Percentiles rank a stretch among this genome's conserved stretches.
These are phyloP conservation scores for Cylas formicarius DNA, from an alignment of 1,140 invertebrate genomes.

Conservation along the genomic window DNA sequence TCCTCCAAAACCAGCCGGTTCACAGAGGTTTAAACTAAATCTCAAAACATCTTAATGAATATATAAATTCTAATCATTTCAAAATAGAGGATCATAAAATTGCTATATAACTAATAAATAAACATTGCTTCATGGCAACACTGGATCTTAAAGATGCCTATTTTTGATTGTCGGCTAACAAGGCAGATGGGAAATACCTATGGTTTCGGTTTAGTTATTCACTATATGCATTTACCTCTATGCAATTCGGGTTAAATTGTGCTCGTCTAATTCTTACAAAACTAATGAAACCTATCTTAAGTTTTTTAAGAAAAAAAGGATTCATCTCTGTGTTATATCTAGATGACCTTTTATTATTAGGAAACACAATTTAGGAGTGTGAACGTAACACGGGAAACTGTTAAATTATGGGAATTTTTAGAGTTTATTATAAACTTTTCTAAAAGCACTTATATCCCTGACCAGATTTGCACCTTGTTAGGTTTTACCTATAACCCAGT, in stretches of 20 bases:
- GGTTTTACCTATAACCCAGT: too few relatives aligned
- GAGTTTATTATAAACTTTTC: too few relatives aligned
- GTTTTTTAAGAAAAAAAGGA: constrained; percentile 12
- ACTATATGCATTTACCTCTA: constrained; percentile 28
- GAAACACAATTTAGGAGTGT: constrained; percentile 3
- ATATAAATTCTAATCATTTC: constrained; percentile 27
- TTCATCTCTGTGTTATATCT: constrained; percentile 16
- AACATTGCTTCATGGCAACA: constrained; percentile 24
- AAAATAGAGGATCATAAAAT: constrained; percentile 17
- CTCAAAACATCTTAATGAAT: constrained; percentile 32
- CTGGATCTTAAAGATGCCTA: constrained; percentile 35
- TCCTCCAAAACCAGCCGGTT: constrained; percentile 29
- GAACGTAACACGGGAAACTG: too few relatives aligned
- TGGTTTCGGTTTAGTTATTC: constrained; percentile 23
- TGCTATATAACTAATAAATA: constrained; percentile 16
- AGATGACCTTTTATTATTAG: constrained; percentile 16
- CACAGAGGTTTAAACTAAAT: constrained; percentile 32
- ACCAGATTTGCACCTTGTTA: too few relatives aligned
- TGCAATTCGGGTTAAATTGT: constrained; percentile 15
- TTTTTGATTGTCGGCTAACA: constrained; percentile 19
- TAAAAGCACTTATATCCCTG: too few relatives aligned
- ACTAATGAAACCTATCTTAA: constrained; percentile 14
- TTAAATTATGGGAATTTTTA: too few relatives aligned
- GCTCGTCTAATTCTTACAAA: constrained; percentile 29
- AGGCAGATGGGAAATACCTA: constrained; percentile 21